Conservation (phyloP, 2,113 vertebrate species). For the Dascyllus trimaculatus region DNA sequence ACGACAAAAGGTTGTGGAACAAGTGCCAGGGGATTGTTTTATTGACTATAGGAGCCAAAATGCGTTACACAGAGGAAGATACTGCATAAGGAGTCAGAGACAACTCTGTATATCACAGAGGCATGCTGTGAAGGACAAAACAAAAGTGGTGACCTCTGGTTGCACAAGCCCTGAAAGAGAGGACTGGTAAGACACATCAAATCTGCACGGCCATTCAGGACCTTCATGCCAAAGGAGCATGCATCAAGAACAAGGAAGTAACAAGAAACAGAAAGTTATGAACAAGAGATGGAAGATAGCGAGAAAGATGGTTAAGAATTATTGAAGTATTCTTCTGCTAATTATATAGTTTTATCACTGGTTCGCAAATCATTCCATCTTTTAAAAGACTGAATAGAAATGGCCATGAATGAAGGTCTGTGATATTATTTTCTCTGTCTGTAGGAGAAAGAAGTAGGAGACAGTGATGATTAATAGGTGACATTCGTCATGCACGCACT, state of each 20-base stretch:
- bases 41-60: conserved; percentile 47
- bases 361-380: conserved; percentile 9
- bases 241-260: conserved; percentile 76
- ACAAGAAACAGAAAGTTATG: conserved; percentile 59
- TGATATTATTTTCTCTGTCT: conserved; percentile 38
- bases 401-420: conserved; percentile 1
- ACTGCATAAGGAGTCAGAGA: conserved; percentile 59
- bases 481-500: conserved; percentile 3
- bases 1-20: conserved; percentile 44
- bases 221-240: conserved; percentile 83
- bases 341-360: neutral
- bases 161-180: conserved; percentile 72
- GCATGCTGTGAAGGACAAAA: conserved; percentile 82
- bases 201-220: conserved; percentile 69
- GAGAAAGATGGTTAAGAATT: conserved; percentile 48
- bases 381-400: conserved; percentile 16
- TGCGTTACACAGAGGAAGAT: conserved; percentile 61
- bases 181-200: conserved; percentile 56
- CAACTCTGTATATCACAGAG: conserved; percentile 57
- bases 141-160: conserved; percentile 57
- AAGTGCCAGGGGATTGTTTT: conserved; percentile 34
- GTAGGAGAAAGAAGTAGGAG: conserved; percentile 13
- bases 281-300: conserved; percentile 68
- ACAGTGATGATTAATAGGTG: conserved; percentile 2
- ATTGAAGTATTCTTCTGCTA: conserved; percentile 5